Evolutionary conservation across 1,140 invertebrate species (phyloP), one percentile per base, ranked within the genome.

Genomic region (Bicyclus anynana): DNA sequence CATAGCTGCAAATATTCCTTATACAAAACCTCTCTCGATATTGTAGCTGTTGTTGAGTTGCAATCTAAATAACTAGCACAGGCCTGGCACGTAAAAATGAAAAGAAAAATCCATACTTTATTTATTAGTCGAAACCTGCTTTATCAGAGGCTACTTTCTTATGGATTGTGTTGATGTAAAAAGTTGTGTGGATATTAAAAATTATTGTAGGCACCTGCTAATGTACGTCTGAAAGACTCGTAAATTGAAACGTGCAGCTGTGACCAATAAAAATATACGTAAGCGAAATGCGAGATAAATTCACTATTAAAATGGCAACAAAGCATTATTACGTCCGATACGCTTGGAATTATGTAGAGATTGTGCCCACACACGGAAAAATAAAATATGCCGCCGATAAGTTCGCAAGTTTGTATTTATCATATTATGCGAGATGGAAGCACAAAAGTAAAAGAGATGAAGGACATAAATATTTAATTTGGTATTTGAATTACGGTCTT

Each of bases 381-480:
- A 61, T 61, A 50, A 50, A 65, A 53, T 27, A 48, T 26, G 35
- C 33, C 16, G 17, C 44, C 13, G 57, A 49, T 44, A 47, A 51
- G 47, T 49, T 62, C 62, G 53, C 53, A 59, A 67, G 64, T 56
- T 63, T 49, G 42, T 68, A 69, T 75, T 70, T 75, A 71, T 71
- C 62, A 60, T 71, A 47, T 47, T 47, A 67, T 68, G 62, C 69
- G 59, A 67, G 60, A 66, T 67, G 53, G 59, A 60, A 62, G 62
- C 58, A 66, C 61, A 68, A 62, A 67, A 67, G 59, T 61, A 72
- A 72, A 65, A 69, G 70, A 68, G 56, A 69, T 67, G 62, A 59
- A 54, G 46, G 29, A 56, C 65, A 77, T 79, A 80, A 80, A 80
- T 80, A 78, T 82, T 82, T 77, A 81, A 67, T 68, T 60, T 53